A percentile compares a stretch with the other conserved stretches of the same genome.
Conservation (phyloP, 1,140 invertebrate species). For the Drosophila arawakana region DNA sequence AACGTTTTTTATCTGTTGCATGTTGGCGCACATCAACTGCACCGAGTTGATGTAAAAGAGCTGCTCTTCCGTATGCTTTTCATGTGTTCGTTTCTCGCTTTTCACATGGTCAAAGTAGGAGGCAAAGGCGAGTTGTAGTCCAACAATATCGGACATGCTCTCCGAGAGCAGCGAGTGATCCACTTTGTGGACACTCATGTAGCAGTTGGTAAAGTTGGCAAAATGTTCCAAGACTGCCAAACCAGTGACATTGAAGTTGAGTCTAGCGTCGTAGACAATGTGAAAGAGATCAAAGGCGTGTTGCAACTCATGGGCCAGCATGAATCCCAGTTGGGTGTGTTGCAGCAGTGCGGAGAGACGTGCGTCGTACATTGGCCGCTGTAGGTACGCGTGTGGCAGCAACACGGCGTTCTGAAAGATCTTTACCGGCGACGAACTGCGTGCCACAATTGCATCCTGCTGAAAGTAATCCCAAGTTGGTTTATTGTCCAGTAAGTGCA, state of each 20-base stretch:
- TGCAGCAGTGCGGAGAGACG: constrained; percentile 40
- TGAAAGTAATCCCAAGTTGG: constrained; percentile 37
- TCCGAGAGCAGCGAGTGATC: constrained; percentile 45
- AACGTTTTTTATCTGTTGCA: constrained; percentile 40
- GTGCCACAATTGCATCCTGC: constrained; percentile 41
- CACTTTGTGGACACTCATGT: constrained; percentile 8
- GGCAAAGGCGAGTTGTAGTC: constrained; percentile 50
- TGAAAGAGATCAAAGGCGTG: constrained; percentile 67
- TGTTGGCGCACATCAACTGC: constrained; percentile 65
- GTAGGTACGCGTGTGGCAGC: constrained; percentile 60
- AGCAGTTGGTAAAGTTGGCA: constrained; percentile 46
- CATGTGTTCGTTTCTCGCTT: neutral
- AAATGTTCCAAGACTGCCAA: constrained; percentile 51
- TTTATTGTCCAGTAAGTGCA: constrained; percentile 32
- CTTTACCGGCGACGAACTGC: constrained; percentile 62
- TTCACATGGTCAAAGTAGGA: constrained; percentile 42
- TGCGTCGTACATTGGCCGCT: constrained; percentile 56
- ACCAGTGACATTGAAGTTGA: constrained; percentile 55
- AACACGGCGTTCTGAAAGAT: constrained; percentile 60
- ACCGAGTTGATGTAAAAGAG: constrained; percentile 68
- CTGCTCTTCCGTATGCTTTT: constrained; percentile 37
- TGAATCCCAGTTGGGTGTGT: constrained; percentile 62
- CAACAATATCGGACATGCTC: constrained; percentile 63
- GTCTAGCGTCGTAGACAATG: constrained; percentile 61
- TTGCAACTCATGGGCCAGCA: constrained; percentile 63